These are phyloP conservation scores for Anagyrus pseudococci DNA, from an alignment of 2,888 invertebrate species.

Conservation along the genomic window DNA sequence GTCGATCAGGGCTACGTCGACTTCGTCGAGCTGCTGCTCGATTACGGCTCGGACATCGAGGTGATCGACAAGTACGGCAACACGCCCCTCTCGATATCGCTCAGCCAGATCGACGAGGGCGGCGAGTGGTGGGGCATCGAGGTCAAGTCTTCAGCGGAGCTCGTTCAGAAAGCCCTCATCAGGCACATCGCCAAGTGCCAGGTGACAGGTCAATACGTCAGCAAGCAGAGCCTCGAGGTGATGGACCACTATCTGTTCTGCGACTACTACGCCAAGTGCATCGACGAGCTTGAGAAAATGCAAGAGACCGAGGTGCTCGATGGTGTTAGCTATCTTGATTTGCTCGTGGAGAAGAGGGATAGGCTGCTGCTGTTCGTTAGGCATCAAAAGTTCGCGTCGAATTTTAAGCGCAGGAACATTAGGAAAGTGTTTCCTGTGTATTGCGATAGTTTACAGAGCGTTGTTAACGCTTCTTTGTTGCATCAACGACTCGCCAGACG, in stretches of 20 bases:
- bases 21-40: constrained; percentile 13
- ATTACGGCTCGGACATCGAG: constrained; percentile 20
- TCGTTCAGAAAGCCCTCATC: constrained; percentile 1
- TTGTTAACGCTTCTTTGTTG: background rate
- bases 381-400: background rate
- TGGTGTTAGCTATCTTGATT: background rate
- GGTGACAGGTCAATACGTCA: background rate
- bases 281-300: constrained; percentile 8
- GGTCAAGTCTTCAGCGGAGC: too few relatives aligned
- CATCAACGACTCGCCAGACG: background rate
- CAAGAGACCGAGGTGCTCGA: background rate
- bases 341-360: background rate
- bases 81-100: constrained; percentile 19
- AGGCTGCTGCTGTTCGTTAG: background rate
- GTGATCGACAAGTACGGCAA: constrained; percentile 22
- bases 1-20: constrained; percentile 14
- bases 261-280: constrained; percentile 13
- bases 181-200: constrained; percentile 15
- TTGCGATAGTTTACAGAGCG: constrained; percentile 2
- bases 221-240: constrained; percentile 8
- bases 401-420: background rate
- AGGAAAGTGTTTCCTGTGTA: constrained; percentile 11
- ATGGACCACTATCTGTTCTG: constrained; percentile 9
- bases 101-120: constrained; percentile 4
- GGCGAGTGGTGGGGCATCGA: background rate